Base-by-base conservation (phyloP, 2,113 vertebrate species). In the Tupaia chinensis region DNA sequence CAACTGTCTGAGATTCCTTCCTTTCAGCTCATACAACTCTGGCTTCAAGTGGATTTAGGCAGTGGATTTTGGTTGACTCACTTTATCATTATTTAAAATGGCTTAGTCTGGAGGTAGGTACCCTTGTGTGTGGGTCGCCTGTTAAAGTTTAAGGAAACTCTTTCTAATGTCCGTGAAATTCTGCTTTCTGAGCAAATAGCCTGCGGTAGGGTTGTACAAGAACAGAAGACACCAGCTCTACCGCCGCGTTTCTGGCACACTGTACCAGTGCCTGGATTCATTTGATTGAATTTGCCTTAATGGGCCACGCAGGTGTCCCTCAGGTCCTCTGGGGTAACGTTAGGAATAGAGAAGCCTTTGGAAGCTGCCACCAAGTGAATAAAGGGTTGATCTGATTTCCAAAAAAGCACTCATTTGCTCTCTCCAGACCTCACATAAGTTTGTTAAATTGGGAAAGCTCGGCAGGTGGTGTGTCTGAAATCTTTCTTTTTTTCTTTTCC, bases 401-500 rank as follows among this genome's bases (percentile, higher is more conserved):
- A 73, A 72, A 91, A 93, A 97, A 95, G 73, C 58, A 74, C 77
- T 91, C 86, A 92, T 96, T 97, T 96, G 93, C 83, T 96, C 93
- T 96, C 68, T 94, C 69, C 58, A 94, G 95, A 95, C 96, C 94
- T 95, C 93, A 79, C 72, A 74, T 96, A 89, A 89, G 87, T 97
- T 94, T 96, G 94, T 92, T 95, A 97, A 97, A 96, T 97, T 95
- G 76, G 91, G 82, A 97, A 96, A 91, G 68, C 93, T 95, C 95
- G 96, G 86, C 91, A 94, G 95, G 95, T 96, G 96, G 88, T 95
- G 29, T 95, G 86, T 90, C 91, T 96, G 85, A 96, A 93, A 85
- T 85, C 19, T 80, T 85, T 90, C 80, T 79, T 80, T 72, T 68
- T 70, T 15, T 34, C 17, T 34, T 27, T 14, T 61, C 11, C 27